A percentile compares a stretch with the other conserved stretches of the same genome.
Evolutionary conservation across 2,888 invertebrate species (phyloP).

Genomic region (Ormyrus nitidulus): DNA sequence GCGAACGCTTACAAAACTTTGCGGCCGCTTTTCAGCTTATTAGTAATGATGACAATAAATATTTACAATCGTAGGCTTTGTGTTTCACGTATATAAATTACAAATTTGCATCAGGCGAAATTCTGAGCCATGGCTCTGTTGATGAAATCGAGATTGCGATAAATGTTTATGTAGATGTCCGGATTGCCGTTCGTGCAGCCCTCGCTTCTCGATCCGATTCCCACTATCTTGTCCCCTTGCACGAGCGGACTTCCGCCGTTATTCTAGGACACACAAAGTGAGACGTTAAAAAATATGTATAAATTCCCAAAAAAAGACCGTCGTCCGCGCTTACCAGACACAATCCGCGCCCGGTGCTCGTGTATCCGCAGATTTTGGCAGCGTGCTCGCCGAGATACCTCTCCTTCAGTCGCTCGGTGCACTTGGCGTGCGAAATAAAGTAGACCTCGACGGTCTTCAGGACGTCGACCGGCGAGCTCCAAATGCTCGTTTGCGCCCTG

Average conservation of each 20-base stretch:
- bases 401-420: slow-evolving; percentile 36
- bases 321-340: slow-evolving; percentile 49
- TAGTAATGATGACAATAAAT: no score
- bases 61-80: no score
- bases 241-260: slow-evolving; percentile 49
- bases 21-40: no score
- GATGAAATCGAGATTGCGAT: slow-evolving; percentile 36
- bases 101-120: no score
- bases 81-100: no score
- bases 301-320: background rate
- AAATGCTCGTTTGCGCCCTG: slow-evolving; percentile 40
- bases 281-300: background rate
- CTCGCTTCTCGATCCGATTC: slow-evolving; percentile 44
- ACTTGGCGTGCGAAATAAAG: slow-evolving; percentile 30
- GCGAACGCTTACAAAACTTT: no score
- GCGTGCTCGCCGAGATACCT: slow-evolving; percentile 47
- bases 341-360: slow-evolving; percentile 41
- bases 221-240: slow-evolving; percentile 26
- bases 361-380: slow-evolving; percentile 46
- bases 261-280: slow-evolving; percentile 17
- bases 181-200: slow-evolving; percentile 41
- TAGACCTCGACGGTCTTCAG: slow-evolving; percentile 36
- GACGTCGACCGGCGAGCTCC: slow-evolving; percentile 33
- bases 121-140: slow-evolving; percentile 16
- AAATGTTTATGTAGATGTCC: slow-evolving; percentile 50